Conservation (phyloP, 2,113 vertebrate genomes). For the Glaucomys volans region DNA sequence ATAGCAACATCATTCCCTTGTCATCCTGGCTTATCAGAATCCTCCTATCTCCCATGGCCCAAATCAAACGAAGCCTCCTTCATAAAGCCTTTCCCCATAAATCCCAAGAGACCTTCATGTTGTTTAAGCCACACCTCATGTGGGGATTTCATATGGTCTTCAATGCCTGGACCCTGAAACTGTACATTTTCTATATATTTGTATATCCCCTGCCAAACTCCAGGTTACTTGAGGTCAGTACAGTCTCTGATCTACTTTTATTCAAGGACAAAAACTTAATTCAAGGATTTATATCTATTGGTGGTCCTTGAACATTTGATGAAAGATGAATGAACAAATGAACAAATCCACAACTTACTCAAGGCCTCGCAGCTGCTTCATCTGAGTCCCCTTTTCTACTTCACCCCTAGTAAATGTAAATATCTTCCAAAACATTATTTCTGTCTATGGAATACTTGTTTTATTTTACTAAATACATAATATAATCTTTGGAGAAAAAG, state of each 20-base stretch:
- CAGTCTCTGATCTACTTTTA: slow-evolving; percentile 17
- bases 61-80: neutral
- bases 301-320: neutral
- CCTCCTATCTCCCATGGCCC: neutral
- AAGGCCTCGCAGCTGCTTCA: neutral
- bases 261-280: neutral
- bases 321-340: neutral
- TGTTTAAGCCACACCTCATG: neutral
- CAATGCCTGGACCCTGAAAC: neutral
- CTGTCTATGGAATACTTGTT: neutral
- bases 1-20: neutral
- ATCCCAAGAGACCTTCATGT: neutral
- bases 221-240: neutral
- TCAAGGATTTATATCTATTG: neutral
- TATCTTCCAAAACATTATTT: slow-evolving; percentile 14
- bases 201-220: neutral
- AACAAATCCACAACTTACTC: neutral
- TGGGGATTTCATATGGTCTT: neutral
- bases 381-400: neutral
- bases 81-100: neutral
- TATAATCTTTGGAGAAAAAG: neutral
- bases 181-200: neutral
- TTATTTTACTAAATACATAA: neutral
- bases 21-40: neutral
- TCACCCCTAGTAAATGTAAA: neutral